Evolutionary conservation across 1,140 invertebrate genomes (phyloP).

Genomic region (Solenopsis invicta): DNA sequence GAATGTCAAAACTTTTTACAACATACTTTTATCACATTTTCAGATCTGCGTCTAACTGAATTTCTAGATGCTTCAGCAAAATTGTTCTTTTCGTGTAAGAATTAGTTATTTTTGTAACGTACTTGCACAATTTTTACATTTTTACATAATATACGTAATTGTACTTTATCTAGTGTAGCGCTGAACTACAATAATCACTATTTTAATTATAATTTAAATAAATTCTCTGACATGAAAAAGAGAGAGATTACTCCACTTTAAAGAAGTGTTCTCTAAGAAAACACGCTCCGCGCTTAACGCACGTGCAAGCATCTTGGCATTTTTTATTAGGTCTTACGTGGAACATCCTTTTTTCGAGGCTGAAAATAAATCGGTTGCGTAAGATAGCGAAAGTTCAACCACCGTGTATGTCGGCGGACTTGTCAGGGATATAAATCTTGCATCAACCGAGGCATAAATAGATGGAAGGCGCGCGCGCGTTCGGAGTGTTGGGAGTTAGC

Average conservation of each 20-base stretch:
- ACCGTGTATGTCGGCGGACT: conserved; percentile 28
- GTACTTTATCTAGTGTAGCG: neutral
- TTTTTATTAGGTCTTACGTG: conserved; percentile 18
- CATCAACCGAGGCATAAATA: conserved; percentile 54
- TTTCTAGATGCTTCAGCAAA: neutral
- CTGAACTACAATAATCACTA: neutral
- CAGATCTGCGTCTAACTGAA: too few relatives aligned
- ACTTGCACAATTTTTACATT: neutral
- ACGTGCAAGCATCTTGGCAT: neutral
- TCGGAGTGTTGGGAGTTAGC: conserved; percentile 1
- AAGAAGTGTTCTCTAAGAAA: conserved; percentile 9
- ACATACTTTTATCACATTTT: too few relatives aligned
- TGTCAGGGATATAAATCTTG: conserved; percentile 41
- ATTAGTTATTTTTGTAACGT: neutral
- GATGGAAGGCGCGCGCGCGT: neutral
- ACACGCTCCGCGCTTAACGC: neutral
- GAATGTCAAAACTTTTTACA: too few relatives aligned
- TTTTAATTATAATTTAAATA: conserved; percentile 19
- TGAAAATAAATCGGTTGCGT: conserved; percentile 49
- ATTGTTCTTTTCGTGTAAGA: neutral
- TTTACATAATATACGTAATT: neutral
- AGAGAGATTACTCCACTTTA: neutral
- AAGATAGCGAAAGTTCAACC: conserved; percentile 48
- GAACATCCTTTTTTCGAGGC: conserved; percentile 40
- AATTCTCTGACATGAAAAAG: neutral